Conservation (phyloP, 1,140 invertebrate species). For the Diuraphis noxia region DNA sequence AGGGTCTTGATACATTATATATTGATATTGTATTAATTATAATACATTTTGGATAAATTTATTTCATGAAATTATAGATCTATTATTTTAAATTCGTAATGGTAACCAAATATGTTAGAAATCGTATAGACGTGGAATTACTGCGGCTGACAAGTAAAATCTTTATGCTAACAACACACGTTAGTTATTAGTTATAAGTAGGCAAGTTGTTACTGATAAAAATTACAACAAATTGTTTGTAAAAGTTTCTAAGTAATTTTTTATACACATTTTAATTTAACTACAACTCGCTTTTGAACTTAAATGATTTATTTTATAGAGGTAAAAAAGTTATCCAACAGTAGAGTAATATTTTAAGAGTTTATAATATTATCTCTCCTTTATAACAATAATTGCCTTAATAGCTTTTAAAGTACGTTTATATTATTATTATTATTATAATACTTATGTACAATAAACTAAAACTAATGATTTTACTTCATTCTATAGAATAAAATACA, state of each 20-base stretch:
- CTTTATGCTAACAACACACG: neutral
- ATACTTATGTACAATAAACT: neutral
- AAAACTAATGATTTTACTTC: neutral
- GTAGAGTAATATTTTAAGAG: neutral
- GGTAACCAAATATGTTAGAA: neutral
- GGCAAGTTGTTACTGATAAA: neutral
- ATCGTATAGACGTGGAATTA: neutral
- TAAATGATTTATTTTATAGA: neutral
- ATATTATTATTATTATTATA: neutral
- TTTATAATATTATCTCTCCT: neutral
- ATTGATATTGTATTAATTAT: neutral
- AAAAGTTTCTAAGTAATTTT: neutral
- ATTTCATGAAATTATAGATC: neutral
- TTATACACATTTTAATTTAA: neutral
- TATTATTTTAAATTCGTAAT: neutral
- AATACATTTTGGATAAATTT: neutral
- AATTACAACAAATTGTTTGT: neutral
- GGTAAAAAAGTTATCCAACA: neutral
- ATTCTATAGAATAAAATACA: neutral
- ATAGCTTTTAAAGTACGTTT: conserved; percentile 3
- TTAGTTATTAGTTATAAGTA: neutral
- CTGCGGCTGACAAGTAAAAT: neutral
- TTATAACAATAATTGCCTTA: neutral
- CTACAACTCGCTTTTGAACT: neutral
- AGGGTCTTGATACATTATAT: neutral